Base-by-base conservation (phyloP, 2,888 invertebrate genomes). In the Eremobia ochroleuca region DNA sequence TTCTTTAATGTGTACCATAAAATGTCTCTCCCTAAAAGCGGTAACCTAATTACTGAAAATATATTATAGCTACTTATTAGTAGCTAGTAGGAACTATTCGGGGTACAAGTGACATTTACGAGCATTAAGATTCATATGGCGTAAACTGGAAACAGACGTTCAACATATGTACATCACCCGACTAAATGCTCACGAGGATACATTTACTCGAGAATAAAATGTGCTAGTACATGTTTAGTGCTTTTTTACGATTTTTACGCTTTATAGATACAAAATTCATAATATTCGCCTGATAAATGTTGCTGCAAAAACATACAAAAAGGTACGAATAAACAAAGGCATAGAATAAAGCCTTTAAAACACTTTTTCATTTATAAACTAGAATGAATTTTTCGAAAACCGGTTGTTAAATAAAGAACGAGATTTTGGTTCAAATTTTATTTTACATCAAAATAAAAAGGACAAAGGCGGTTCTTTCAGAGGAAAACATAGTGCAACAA, bases 21-120 rank as follows among this genome's bases (percentile, higher is more conserved):
- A 55, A 58, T 46, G 5, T 25, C 1, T 28, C 15, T 18, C 5
- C n/a, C 34, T 6, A 55, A 49, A 79, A 70, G 64, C 37, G 21
- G 25, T 25, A 28, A 43, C 37, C 8, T 65, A 65, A 72, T 83
- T 52, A 72, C 49, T 62, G 8, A 49, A 66, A 65, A 70, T 31
- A 55, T 69, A 70, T 67, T 76, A 52, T 13, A 61, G 64, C 46
- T 37, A 61, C 68, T 69, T 58, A 74, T 67, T 72, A 72, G 61
- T 37, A 68, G 61, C 34, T 21, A 75, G 58, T 59, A 65, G 65
- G 74, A 76, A 85, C 80, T 64, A 80, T 72, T 64, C 66, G 21
- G 62, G 37, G 40, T 37, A 72, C 74, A 40, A 66, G 69, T 79
- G 85, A 85, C 87, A 80, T 85, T 87, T 87, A 85, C 84, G 85